These are phyloP conservation scores for Phytoseiulus persimilis DNA, from an alignment of 2,888 invertebrate genomes.

Conservation along the genomic window DNA sequence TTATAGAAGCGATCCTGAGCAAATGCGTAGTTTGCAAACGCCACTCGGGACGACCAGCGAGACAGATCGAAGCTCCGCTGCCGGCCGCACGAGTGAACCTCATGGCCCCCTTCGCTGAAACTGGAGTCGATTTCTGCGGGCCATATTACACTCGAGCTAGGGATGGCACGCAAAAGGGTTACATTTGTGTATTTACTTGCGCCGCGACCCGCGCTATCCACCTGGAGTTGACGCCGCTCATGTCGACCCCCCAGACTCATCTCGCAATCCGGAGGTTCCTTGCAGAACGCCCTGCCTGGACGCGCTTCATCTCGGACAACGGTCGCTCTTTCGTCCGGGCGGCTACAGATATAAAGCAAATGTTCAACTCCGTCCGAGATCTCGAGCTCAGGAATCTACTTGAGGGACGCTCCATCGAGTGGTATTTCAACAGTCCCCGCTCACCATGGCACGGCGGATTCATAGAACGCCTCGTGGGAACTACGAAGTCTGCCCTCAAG, in stretches of 20 bases:
- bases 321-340: not conserved
- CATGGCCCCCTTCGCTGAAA: not conserved
- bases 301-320: not conserved
- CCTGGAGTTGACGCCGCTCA: not conserved
- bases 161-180: not conserved
- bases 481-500: no score
- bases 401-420: not conserved
- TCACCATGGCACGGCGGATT: no score
- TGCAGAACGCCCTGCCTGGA: not conserved
- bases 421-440: not conserved
- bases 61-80: not conserved
- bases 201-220: not conserved
- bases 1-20: not conserved
- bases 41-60: not conserved
- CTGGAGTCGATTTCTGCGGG: not conserved
- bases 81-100: not conserved
- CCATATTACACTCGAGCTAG: not conserved
- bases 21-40: not conserved
- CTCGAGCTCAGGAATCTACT: not conserved
- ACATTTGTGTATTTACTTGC: not conserved
- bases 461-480: no score
- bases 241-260: not conserved
- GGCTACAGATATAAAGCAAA: not conserved
- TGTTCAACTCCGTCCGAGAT: conserved; percentile 10
- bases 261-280: not conserved